These are phyloP conservation scores for Fringilla coelebs DNA, from an alignment of 2,797 vertebrate genomes.

Conservation along the genomic window DNA sequence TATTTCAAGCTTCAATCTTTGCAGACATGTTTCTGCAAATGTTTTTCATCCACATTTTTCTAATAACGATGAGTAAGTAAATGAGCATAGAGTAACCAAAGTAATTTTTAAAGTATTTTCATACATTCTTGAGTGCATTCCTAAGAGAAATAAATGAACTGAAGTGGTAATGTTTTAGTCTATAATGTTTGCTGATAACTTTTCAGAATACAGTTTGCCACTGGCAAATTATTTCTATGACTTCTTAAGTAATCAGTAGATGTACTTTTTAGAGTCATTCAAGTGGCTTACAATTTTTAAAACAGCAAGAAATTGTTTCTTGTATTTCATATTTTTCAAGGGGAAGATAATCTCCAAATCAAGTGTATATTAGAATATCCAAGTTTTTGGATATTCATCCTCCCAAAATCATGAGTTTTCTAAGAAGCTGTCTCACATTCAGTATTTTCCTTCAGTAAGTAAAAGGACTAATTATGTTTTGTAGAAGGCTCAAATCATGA, in stretches of 20 bases:
- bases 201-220: neutral
- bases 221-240: neutral
- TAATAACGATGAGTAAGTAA: neutral
- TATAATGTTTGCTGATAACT: neutral
- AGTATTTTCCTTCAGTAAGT: neutral
- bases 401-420: neutral
- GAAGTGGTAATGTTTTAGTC: neutral
- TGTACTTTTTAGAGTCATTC: neutral
- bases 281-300: neutral
- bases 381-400: neutral
- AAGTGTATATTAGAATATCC: neutral
- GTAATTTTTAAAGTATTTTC: neutral
- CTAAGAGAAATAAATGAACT: neutral
- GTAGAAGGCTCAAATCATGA: neutral
- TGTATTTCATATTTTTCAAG: neutral
- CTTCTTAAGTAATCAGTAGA: neutral
- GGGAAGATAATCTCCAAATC: neutral
- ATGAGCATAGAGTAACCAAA: neutral
- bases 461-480: neutral
- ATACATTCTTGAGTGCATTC: neutral
- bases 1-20: neutral
- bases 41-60: neutral
- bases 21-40: neutral
- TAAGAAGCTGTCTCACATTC: neutral
- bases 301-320: neutral